Conservation (phyloP, 2,113 vertebrate species). For the Antigone vipio region DNA sequence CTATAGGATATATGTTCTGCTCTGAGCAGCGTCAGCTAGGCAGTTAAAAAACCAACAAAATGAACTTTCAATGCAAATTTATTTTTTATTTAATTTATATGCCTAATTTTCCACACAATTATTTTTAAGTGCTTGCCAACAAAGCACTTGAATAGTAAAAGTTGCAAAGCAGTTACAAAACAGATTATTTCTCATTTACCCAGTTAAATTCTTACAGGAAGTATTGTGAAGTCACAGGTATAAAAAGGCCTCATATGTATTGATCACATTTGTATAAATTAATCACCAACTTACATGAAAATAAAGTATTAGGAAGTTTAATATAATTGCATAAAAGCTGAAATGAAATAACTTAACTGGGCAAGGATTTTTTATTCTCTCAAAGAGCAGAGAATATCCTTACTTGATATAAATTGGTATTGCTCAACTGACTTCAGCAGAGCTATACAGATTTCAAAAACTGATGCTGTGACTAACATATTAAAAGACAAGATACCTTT, state of each 20-base stretch:
- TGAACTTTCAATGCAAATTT: background rate
- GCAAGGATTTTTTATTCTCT: background rate
- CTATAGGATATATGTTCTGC: background rate
- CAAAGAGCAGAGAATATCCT: background rate
- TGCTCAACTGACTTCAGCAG: background rate
- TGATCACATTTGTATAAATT: background rate
- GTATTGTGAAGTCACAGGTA: background rate
- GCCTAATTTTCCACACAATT: background rate
- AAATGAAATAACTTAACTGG: background rate
- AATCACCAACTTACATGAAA: background rate
- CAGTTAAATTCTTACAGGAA: background rate
- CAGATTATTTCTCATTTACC: background rate
- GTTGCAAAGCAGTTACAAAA: background rate
- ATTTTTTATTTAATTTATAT: background rate
- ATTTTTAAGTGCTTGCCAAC: background rate
- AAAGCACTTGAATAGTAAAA: background rate
- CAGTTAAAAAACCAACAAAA: background rate
- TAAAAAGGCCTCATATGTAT: background rate
- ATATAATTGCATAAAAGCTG: background rate
- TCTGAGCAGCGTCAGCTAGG: background rate
- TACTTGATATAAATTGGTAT: background rate
- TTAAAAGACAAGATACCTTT: background rate
- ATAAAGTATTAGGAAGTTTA: background rate
- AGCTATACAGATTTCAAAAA: background rate
- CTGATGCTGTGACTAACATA: background rate